Base-by-base conservation (phyloP, 1,140 invertebrate species). In the Belonocnema kinseyi region DNA sequence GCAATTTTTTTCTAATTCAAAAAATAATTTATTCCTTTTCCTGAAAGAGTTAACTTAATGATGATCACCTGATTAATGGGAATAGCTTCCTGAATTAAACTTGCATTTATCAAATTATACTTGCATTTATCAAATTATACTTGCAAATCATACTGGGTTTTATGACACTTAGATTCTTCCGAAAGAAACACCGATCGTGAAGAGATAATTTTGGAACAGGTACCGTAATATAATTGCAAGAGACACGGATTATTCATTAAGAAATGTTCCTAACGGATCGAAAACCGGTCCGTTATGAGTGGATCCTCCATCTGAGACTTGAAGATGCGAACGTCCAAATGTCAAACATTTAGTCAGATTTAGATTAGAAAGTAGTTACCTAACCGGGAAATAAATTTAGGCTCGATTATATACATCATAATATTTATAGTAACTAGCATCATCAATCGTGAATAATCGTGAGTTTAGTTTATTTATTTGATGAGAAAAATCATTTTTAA, bases 71-170 rank as follows among this genome's bases (percentile, higher is more conserved):
- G 58, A 66, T 66, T 66, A 26, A 66, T 66, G 40, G 58, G 58
- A 66, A 33, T 33, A 33, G 58, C 58, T 66, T 66, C 26, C 16
- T 66, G 40, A 66, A 66, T 66, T 33, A 66, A 66, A 66, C 14
- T 66, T 66, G 21, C 58, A 66, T 66, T 66, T 14, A 33, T 66
- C 21, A 66, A 66, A 66, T 66, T 66, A 66, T 66, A 66, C 58
- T 66, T 66, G 58, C 58, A 66, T 66, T 66, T 14, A 33, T 66
- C 21, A 66, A 66, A 66, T 66, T 66, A 66, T 66, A 66, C 58
- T 66, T 66, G 58, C 58, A 66, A 66, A 66, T 66, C 13, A 33
- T 66, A 66, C 40, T 66, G n/a, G 58, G 58, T 26, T 66, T 33
- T 66, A 13, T 26, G 26, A 21, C 21, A 66, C 21, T 7, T 12